Evolutionary conservation across 2,888 invertebrate species (phyloP).

Genomic region (Caenorhabditis uteleia): DNA sequence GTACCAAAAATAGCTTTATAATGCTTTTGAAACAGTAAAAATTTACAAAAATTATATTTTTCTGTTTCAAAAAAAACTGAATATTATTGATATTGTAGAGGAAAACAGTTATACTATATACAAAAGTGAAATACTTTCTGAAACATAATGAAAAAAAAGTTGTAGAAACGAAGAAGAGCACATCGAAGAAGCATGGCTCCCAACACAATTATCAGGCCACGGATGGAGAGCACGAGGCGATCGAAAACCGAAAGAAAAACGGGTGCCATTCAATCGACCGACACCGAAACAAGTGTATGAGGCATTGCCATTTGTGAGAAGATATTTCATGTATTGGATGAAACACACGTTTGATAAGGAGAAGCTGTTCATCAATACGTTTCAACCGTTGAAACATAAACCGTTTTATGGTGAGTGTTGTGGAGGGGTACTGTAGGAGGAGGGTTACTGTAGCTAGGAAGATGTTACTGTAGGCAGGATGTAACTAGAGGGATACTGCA

Average conservation of each 20-base stretch:
- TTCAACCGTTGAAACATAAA: constrained; percentile 70
- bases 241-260: constrained; percentile 54
- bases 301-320: constrained; percentile 66
- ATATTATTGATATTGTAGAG: too few species aligned
- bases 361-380: constrained; percentile 71
- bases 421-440: neutral
- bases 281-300: constrained; percentile 61
- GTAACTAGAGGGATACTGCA: too few species aligned
- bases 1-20: too few species aligned
- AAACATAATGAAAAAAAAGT: too few species aligned
- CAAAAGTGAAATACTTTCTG: too few species aligned
- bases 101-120: too few species aligned
- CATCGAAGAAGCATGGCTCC: constrained; percentile 14
- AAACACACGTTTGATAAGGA: constrained; percentile 68
- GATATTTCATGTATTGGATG: constrained; percentile 65
- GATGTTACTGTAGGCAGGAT: too few species aligned
- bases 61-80: too few species aligned
- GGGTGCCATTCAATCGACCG: constrained; percentile 65
- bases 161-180: too few species aligned
- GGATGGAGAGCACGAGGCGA: constrained; percentile 66
- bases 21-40: too few species aligned
- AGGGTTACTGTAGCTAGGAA: neutral
- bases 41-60: too few species aligned
- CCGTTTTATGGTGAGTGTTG: constrained; percentile 71
- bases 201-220: constrained; percentile 14